phyloP scores from a whole-genome alignment of 2,888 invertebrate species.

The Rhamnusium bicolor region DNA sequence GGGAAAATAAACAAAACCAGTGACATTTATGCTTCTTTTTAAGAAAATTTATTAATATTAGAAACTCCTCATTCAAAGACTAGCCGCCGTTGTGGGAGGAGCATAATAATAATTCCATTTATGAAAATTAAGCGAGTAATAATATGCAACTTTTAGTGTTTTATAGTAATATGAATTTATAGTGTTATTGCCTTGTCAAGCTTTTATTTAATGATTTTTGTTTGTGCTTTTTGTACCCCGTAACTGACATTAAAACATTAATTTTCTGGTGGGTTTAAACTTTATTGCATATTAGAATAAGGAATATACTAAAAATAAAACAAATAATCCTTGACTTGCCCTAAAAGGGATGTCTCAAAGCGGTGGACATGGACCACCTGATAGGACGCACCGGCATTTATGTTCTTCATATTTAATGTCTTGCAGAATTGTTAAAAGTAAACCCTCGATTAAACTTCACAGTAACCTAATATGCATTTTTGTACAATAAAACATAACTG shows the following conservation, averaged over 20 bases:
- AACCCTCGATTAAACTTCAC: too few species aligned
- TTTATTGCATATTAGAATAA: constrained; percentile 18
- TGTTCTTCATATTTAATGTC: not conserved
- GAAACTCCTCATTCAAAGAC: constrained; percentile 44
- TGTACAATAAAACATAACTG: too few species aligned
- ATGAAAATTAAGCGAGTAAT: constrained; percentile 27
- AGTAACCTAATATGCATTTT: too few species aligned
- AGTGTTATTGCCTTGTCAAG: constrained; percentile 7
- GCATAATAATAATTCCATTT: constrained; percentile 44
- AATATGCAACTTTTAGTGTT: constrained; percentile 29
- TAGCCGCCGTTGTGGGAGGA: constrained; percentile 47
- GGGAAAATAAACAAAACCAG: constrained; percentile 44
- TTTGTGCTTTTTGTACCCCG: constrained; percentile 15
- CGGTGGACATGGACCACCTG: constrained; percentile 8
- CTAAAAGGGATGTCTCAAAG: constrained; percentile 4
- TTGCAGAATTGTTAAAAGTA: not conserved
- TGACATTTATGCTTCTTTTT: constrained; percentile 47
- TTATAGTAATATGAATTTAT: constrained; percentile 33
- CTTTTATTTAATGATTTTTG: constrained; percentile 17
- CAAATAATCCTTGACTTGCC: not conserved
- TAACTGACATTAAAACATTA: constrained; percentile 21
- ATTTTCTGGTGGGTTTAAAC: constrained; percentile 3
- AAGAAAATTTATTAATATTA: constrained; percentile 50
- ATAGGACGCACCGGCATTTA: not conserved
- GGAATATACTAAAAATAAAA: not conserved